phyloP scores from a whole-genome alignment of 2,797 vertebrate species.

The Diplodus puntazzo region DNA sequence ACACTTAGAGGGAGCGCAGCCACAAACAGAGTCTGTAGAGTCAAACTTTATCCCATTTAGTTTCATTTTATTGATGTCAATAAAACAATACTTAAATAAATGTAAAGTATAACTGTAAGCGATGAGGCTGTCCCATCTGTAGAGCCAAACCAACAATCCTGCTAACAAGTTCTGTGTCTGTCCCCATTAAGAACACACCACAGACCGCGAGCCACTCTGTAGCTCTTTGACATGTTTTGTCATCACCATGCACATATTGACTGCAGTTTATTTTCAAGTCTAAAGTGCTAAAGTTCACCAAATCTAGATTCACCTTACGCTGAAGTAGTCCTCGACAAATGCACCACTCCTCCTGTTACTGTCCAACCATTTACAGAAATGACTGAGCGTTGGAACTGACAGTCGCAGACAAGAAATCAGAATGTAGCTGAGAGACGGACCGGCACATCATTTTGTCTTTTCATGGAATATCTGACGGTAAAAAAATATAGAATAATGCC shows the following conservation, averaged over 20 bases:
- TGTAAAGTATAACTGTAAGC: not conserved
- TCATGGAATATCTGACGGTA: not conserved
- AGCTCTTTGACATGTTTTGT: not conserved
- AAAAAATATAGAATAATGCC: not conserved
- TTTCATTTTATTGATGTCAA: not conserved
- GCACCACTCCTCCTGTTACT: not conserved
- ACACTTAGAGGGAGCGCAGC: not conserved
- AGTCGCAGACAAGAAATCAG: not conserved
- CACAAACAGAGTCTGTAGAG: not conserved
- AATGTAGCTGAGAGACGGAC: not conserved
- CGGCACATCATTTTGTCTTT: not conserved
- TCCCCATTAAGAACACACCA: not conserved
- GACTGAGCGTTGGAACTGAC: not conserved
- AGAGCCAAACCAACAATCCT: not conserved
- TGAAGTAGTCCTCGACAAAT: not conserved
- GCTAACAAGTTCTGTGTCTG: too few species aligned
- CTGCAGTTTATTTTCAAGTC: not conserved
- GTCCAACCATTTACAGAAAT: not conserved
- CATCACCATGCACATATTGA: not conserved
- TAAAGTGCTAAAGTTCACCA: not conserved
- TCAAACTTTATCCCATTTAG: slow-evolving; percentile 4
- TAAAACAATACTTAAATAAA: not conserved
- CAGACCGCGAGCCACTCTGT: not conserved
- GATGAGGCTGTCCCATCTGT: not conserved
- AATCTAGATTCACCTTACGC: not conserved